These are phyloP conservation scores for Morphnarchus princeps DNA, from an alignment of 2,113 vertebrate species.

Conservation along the genomic window DNA sequence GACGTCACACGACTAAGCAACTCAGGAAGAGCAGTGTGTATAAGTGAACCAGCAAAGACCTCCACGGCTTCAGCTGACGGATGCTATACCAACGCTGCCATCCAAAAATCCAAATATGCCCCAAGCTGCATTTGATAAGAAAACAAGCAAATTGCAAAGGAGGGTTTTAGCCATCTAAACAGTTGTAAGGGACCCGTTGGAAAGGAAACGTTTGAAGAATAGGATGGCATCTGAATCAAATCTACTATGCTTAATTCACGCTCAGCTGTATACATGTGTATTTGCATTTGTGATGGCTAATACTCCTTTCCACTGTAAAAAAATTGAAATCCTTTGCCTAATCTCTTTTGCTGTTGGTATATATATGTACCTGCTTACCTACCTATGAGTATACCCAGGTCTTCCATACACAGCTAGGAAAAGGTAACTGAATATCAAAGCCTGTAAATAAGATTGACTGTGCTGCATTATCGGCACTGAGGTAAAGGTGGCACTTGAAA, in stretches of 20 bases:
- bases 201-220: neutral
- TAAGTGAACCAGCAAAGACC: neutral
- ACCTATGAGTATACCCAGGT: neutral
- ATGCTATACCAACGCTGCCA: neutral
- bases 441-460: neutral
- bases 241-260: neutral
- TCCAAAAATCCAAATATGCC: neutral
- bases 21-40: neutral
- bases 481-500: neutral
- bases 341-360: neutral
- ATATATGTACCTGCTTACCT: neutral
- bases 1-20: slow-evolving; percentile 18
- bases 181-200: neutral
- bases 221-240: neutral
- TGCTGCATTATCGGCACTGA: neutral
- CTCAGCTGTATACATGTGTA: neutral
- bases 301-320: neutral
- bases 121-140: neutral
- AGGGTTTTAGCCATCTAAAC: neutral
- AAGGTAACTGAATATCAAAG: neutral
- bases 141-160: neutral
- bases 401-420: neutral
- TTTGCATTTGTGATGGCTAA: neutral
- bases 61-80: neutral
- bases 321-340: neutral